phyloP scores from a whole-genome alignment of 2,888 invertebrate genomes.

The Glaucopsyche alexis region DNA sequence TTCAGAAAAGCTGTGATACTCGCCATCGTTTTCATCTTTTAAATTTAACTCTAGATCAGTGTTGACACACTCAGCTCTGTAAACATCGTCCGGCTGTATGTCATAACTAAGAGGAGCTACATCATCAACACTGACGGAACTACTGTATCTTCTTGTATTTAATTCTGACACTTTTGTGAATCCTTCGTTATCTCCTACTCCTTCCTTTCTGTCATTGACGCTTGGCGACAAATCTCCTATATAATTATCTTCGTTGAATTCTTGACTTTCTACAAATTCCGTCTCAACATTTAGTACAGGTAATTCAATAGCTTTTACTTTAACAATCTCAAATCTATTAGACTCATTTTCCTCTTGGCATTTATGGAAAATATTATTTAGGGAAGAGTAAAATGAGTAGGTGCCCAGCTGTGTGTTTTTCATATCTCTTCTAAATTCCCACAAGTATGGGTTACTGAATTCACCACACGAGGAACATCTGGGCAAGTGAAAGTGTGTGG shows the following conservation, averaged over 20 bases:
- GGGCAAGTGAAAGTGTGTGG: conserved; percentile 69
- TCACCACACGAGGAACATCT: conserved; percentile 58
- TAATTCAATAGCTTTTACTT: conserved; percentile 50
- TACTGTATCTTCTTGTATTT: conserved; percentile 29
- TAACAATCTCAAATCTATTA: conserved; percentile 44
- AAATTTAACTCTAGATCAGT: conserved; percentile 42
- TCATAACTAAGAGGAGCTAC: conserved; percentile 20
- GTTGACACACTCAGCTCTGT: conserved; percentile 46
- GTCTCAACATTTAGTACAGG: conserved; percentile 49
- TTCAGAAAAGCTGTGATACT: conserved; percentile 72
- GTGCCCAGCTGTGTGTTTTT: neutral
- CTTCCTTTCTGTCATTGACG: conserved; percentile 27
- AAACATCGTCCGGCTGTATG: conserved; percentile 33
- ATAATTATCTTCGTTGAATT: conserved; percentile 71
- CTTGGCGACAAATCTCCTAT: conserved; percentile 52
- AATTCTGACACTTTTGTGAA: conserved; percentile 8
- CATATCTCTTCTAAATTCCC: conserved; percentile 41
- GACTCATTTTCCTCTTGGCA: conserved; percentile 46
- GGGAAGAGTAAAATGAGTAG: conserved; percentile 51
- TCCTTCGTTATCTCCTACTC: conserved; percentile 20
- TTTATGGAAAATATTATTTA: conserved; percentile 58
- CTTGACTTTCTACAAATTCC: conserved; percentile 68
- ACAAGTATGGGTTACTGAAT: conserved; percentile 50
- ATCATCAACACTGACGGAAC: conserved; percentile 28
- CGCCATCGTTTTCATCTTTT: conserved; percentile 61